Conservation (phyloP, 2,797 vertebrate species). For the Sebastes jordani region DNA sequence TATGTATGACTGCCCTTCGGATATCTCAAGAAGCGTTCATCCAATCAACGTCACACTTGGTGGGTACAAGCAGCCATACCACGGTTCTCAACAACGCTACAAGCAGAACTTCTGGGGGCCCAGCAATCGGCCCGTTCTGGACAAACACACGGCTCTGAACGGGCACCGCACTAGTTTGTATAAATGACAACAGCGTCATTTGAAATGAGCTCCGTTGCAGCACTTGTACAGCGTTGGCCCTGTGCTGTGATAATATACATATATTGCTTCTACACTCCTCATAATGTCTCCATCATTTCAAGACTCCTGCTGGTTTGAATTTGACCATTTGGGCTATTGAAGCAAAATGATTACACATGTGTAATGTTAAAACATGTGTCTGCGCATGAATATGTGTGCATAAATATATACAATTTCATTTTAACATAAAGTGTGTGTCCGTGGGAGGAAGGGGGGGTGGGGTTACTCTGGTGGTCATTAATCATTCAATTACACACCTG, state of each 20-base stretch:
- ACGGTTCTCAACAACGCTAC: too few relatives aligned
- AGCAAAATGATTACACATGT: constrained; percentile 61
- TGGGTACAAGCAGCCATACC: too few relatives aligned
- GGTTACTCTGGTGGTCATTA: constrained; percentile 72
- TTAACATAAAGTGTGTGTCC: constrained; percentile 51
- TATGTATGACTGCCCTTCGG: too few relatives aligned
- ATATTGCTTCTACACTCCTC: constrained; percentile 9
- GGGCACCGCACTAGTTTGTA: neutral
- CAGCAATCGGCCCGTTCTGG: too few relatives aligned
- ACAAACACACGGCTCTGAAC: too few relatives aligned
- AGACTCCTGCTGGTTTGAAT: constrained; percentile 52
- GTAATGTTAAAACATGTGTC: constrained; percentile 49
- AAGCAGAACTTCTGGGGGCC: too few relatives aligned
- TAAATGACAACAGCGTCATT: constrained; percentile 1
- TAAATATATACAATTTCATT: constrained; percentile 64
- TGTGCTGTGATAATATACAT: neutral
- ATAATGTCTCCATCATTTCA: constrained; percentile 48
- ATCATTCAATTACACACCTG: constrained; percentile 89
- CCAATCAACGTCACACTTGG: too few relatives aligned
- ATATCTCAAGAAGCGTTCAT: too few relatives aligned
- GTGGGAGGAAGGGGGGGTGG: constrained; percentile 14
- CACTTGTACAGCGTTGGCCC: neutral
- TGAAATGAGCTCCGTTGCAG: neutral
- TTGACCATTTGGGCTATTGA: constrained; percentile 44
- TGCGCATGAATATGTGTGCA: constrained; percentile 37